Percentiles rank a stretch among this genome's conserved stretches.
Evolutionary conservation across 2,797 vertebrate genomes (phyloP).

Genomic region (Australoheros facetus): DNA sequence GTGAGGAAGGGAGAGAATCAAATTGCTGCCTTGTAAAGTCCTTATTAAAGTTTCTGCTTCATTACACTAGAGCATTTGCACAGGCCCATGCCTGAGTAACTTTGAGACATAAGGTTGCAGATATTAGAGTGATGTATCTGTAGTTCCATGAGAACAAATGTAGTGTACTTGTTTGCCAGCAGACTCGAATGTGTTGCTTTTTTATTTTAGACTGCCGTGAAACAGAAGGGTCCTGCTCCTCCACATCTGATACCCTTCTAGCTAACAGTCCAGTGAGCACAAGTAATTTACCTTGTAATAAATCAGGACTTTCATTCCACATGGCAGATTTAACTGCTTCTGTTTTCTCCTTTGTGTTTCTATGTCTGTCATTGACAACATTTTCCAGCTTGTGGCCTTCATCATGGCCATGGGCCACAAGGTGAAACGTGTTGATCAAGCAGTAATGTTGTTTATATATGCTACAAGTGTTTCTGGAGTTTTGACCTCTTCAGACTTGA

Average conservation of each 20-base stretch:
- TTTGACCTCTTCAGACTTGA: not conserved
- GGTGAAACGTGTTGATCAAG: not conserved
- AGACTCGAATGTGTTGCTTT: not conserved
- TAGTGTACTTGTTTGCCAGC: not conserved
- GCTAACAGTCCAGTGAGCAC: not conserved
- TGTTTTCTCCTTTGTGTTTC: not conserved
- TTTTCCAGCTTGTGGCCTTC: rapidly evolving
- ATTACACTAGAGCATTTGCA: conserved; percentile 47
- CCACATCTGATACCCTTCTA: not conserved
- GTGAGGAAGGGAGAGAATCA: conserved; percentile 36
- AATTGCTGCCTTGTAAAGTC: conserved; percentile 56
- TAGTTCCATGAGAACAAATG: conserved; percentile 3
- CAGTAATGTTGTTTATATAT: not conserved
- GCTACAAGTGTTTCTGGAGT: not conserved
- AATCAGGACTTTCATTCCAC: not conserved
- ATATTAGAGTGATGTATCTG: not conserved
- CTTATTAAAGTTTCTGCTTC: conserved; percentile 69
- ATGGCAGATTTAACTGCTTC: not conserved
- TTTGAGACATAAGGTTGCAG: conserved; percentile 1
- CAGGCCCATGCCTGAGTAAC: conserved; percentile 2
- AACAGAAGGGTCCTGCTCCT: not conserved
- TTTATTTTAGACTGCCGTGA: not conserved
- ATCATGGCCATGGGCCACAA: not conserved
- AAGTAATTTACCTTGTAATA: not conserved
- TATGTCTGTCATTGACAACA: not conserved